Evolutionary conservation across 2,797 vertebrate species (phyloP).

Genomic region (Crocodylus rhombifer): DNA sequence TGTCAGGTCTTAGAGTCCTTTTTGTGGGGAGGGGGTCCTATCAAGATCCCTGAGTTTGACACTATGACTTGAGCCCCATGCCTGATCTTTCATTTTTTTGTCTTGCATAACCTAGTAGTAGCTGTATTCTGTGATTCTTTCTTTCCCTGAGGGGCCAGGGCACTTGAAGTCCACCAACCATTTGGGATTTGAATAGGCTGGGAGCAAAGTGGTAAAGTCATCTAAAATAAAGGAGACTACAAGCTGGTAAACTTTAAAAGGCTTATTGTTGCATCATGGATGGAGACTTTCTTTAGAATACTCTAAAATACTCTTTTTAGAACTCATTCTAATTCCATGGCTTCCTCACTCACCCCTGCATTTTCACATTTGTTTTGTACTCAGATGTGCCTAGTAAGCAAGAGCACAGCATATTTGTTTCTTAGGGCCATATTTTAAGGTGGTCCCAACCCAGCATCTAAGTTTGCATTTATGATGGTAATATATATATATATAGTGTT

Average conservation of each 20-base stretch:
- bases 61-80: conserved; percentile 4
- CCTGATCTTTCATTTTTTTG: background rate
- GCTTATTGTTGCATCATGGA: background rate
- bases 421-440: conserved; percentile 69
- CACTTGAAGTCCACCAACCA: conserved; percentile 51
- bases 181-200: conserved; percentile 48
- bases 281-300: background rate
- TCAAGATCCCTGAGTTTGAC: background rate
- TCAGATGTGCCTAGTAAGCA: conserved; percentile 3
- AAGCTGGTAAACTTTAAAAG: conserved; percentile 11
- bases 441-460: conserved; percentile 70
- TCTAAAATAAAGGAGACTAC: conserved; percentile 27
- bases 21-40: background rate
- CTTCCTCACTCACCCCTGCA: background rate
- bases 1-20: background rate
- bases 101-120: conserved; percentile 16
- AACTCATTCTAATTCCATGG: conserved; percentile 25
- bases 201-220: conserved; percentile 7
- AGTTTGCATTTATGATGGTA: conserved; percentile 43
- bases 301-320: background rate
- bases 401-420: conserved; percentile 52
- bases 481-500: conserved; percentile 28
- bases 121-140: conserved; percentile 18
- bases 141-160: conserved; percentile 28
- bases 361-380: conserved; percentile 45